phyloP scores from a whole-genome alignment of 2,888 invertebrate species.

The Sarcophaga caerulescens region DNA sequence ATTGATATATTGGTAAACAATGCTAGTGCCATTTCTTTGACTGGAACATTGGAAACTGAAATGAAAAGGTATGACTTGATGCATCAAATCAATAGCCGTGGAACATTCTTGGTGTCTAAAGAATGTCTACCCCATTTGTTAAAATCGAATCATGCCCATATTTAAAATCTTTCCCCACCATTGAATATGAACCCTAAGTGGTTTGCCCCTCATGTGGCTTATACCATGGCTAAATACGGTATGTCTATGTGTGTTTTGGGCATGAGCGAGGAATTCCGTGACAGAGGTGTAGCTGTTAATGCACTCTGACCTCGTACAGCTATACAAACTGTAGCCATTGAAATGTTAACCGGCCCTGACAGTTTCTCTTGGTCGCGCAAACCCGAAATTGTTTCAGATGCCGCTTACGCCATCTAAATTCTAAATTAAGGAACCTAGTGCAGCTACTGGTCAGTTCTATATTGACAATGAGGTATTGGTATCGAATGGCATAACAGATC shows the following conservation, averaged over 20 bases:
- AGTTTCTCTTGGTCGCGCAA: constrained; percentile 78
- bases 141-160: constrained; percentile 94
- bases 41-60: constrained; percentile 90
- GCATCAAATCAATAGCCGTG: constrained; percentile 96
- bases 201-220: constrained; percentile 95
- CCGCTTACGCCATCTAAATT: constrained; percentile 80
- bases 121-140: constrained; percentile 92
- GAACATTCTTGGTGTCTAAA: constrained; percentile 97
- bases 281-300: constrained; percentile 93
- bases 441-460: constrained; percentile 92
- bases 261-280: constrained; percentile 96
- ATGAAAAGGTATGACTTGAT: constrained; percentile 99
- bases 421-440: constrained; percentile 86
- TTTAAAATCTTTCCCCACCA: constrained; percentile 97
- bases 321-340: constrained; percentile 96
- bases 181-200: constrained; percentile 93
- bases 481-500: constrained; percentile 90
- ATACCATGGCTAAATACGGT: constrained; percentile 99
- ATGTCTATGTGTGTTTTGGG: constrained; percentile 99
- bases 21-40: constrained; percentile 95
- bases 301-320: constrained; percentile 98
- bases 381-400: constrained; percentile 80
- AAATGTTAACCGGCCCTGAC: constrained; percentile 88
- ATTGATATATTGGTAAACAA: constrained; percentile 98
- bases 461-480: constrained; percentile 94